Conservation (phyloP, 2,797 vertebrate genomes). For the Rhodeus uyekii region DNA sequence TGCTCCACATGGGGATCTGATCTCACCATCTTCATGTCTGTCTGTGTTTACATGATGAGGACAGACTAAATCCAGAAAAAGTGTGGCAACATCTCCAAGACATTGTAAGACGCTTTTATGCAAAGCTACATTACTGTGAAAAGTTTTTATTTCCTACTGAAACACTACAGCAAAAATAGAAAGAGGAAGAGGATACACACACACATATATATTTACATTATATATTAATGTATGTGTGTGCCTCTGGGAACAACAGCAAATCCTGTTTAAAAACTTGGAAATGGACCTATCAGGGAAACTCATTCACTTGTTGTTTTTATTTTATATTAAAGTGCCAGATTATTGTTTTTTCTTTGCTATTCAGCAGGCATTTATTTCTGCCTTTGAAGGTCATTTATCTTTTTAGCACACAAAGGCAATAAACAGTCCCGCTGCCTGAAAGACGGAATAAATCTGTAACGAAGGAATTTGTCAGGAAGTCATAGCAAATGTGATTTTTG, state of each 20-base stretch:
- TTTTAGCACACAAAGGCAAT: conserved; percentile 52
- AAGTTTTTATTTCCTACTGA: too few relatives aligned
- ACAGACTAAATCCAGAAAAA: too few relatives aligned
- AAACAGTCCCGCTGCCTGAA: conserved; percentile 47
- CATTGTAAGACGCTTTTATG: too few relatives aligned
- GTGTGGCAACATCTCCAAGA: too few relatives aligned
- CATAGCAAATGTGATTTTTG: conserved; percentile 37
- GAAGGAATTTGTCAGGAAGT: conserved; percentile 31
- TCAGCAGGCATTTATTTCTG: conserved; percentile 36
- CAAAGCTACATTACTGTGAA: too few relatives aligned
- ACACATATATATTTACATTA: too few relatives aligned
- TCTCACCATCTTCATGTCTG: too few relatives aligned
- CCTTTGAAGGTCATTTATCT: conserved; percentile 53
- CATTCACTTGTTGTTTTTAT: background rate
- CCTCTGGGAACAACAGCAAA: conserved; percentile 6
- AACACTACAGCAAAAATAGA: too few relatives aligned
- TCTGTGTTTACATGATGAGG: too few relatives aligned
- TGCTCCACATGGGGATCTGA: too few relatives aligned
- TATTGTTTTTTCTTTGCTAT: conserved; percentile 18
- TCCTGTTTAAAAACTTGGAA: background rate
- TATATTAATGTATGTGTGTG: background rate
- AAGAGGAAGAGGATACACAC: too few relatives aligned
- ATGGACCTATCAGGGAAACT: background rate
- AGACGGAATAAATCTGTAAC: conserved; percentile 37
- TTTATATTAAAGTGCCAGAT: conserved; percentile 38